Evolutionary conservation across 35 echinoderm and acorn worm genomes (phyloP).

Genomic region (Apostichopus parvimensis): DNA sequence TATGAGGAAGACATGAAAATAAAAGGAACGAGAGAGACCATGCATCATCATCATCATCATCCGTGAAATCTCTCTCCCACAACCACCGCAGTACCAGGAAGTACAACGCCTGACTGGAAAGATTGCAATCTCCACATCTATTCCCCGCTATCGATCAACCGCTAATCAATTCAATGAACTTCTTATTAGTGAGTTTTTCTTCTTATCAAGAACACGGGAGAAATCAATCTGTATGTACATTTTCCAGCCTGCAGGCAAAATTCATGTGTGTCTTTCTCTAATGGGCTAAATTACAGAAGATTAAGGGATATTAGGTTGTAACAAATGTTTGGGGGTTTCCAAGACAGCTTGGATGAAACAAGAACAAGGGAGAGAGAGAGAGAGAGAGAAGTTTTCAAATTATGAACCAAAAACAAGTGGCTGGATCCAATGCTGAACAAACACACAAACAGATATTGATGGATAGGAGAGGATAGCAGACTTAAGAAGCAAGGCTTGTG

Average conservation of each 20-base stretch:
- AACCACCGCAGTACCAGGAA: slow-evolving; percentile 31
- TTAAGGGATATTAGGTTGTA: slow-evolving; percentile 48
- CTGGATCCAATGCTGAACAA: not conserved
- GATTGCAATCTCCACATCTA: slow-evolving; percentile 13
- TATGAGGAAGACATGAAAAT: not conserved
- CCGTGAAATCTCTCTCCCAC: slow-evolving; percentile 27
- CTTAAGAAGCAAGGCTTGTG: not conserved
- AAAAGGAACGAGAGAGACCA: not conserved
- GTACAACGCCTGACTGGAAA: slow-evolving; percentile 28
- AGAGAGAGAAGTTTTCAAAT: not conserved
- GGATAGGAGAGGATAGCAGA: not conserved
- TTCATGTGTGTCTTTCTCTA: slow-evolving; percentile 49
- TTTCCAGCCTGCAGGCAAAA: slow-evolving; percentile 24
- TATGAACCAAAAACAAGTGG: slow-evolving; percentile 8
- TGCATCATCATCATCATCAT: not conserved
- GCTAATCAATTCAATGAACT: slow-evolving; percentile 48
- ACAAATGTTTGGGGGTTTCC: slow-evolving; percentile 45
- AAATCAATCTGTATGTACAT: slow-evolving; percentile 49
- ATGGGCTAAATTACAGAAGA: slow-evolving; percentile 40
- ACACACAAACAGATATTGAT: slow-evolving; percentile 3
- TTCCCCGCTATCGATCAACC: slow-evolving; percentile 33
- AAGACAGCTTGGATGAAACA: slow-evolving; percentile 10
- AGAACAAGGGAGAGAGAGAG: not conserved
- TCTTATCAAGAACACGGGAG: slow-evolving; percentile 6
- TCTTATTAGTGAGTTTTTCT: slow-evolving; percentile 36